Percentiles rank a stretch among this genome's conserved stretches.
phyloP scores from a whole-genome alignment of 2,888 invertebrate species.

The Gibbula magus region DNA sequence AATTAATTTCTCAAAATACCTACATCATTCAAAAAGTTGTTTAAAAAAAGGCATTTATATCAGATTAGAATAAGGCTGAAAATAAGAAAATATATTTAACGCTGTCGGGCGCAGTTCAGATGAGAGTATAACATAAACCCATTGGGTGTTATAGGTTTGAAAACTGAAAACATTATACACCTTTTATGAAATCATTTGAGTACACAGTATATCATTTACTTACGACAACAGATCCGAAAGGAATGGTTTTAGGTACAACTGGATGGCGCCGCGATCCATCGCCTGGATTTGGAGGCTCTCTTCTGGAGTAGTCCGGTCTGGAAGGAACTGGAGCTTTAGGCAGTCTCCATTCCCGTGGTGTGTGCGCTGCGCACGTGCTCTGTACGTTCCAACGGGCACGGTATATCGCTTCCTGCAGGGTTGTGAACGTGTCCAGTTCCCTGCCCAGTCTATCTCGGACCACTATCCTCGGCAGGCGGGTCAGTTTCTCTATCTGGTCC shows the following conservation, averaged over 20 bases:
- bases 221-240: not conserved
- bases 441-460: conserved; percentile 54
- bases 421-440: conserved; percentile 66
- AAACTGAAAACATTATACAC: too few relatives aligned
- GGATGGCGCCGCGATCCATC: not conserved
- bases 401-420: conserved; percentile 67
- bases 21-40: too few relatives aligned
- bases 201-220: not conserved
- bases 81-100: too few relatives aligned
- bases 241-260: not conserved
- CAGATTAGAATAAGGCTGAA: too few relatives aligned
- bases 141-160: too few relatives aligned
- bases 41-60: too few relatives aligned
- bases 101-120: too few relatives aligned
- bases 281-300: not conserved
- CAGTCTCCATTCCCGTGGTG: conserved; percentile 68
- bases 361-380: conserved; percentile 37
- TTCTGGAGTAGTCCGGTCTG: conserved; percentile 65
- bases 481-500: too few relatives aligned
- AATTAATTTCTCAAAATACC: too few relatives aligned
- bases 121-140: too few relatives aligned
- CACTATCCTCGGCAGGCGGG: conserved; percentile 52
- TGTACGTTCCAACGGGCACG: conserved; percentile 42
- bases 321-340: conserved; percentile 69
- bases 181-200: too few relatives aligned